Evolutionary conservation across 2,888 invertebrate species (phyloP), one percentile per base, ranked within the genome.

Genomic region (Pristionchus fissidentatus): DNA sequence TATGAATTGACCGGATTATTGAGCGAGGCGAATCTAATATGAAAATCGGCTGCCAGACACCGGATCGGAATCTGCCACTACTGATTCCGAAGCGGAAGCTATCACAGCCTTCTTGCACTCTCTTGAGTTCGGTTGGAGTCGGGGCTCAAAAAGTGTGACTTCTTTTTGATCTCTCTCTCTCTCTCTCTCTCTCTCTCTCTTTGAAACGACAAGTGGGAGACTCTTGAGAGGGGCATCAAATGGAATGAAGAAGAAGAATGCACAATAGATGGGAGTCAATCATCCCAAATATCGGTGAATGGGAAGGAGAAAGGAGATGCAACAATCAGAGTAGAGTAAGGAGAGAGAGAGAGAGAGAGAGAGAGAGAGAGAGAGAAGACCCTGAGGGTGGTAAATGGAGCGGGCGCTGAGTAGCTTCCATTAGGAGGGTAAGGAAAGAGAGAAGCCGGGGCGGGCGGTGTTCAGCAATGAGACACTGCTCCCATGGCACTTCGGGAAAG

Each of bases 401-500:
- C 49, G 75, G 49, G 73, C 32, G 26, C 32, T 35, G 75, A 75
- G 46, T 46, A 75, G 75, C 49, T 52, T 49, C 49, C 49, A 52
- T 49, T 75, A 75, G 49, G 46, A 46, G 29, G 35, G 41, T 26
- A 35, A 73, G 75, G 49, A 70, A 41, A 70, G 70, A 41, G 70
- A n/a, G n/a, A n/a, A n/a, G n/a, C n/a, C n/a, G n/a, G n/a, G n/a
- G n/a, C n/a, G n/a, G n/a, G n/a, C n/a, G n/a, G n/a, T n/a, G n/a
- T n/a, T n/a, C n/a, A n/a, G n/a, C n/a, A n/a, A n/a, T n/a, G n/a
- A n/a, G n/a, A n/a, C n/a, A n/a, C n/a, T 70, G 38, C 70, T 41
- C 22, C 43, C 70, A 70, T 70, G 70, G n/a, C 70, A 70, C 70
- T 70, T 41, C 70, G n/a, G n/a, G n/a, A n/a, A n/a, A n/a, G n/a